Conservation (phyloP, 1,140 invertebrate genomes). For the Drosophila kurseongensis region DNA sequence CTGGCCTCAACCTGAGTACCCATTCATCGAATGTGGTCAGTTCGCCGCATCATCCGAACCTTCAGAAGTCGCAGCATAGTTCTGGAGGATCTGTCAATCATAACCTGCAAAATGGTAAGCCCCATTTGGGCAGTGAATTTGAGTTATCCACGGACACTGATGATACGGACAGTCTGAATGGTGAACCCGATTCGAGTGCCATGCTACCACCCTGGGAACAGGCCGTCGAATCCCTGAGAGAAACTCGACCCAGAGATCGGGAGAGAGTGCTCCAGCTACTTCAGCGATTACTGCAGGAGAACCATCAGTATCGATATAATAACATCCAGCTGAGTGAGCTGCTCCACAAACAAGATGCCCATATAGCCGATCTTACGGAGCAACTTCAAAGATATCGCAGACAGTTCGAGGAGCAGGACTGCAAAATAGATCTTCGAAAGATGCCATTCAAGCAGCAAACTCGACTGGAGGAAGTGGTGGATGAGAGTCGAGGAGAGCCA, state of each 20-base stretch:
- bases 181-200: conserved; percentile 84
- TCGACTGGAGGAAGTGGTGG: conserved; percentile 23
- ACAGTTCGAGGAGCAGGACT: conserved; percentile 55
- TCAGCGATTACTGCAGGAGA: conserved; percentile 76
- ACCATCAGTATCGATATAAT: conserved; percentile 74
- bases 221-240: conserved; percentile 73
- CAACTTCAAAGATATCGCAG: conserved; percentile 72
- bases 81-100: conserved; percentile 7
- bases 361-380: conserved; percentile 74
- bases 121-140: conserved; percentile 86
- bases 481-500: conserved; percentile 3
- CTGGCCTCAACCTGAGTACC: conserved; percentile 76
- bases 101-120: conserved; percentile 41
- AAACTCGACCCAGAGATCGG: conserved; percentile 68
- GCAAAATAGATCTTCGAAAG: conserved; percentile 55
- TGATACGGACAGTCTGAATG: conserved; percentile 85
- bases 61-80: conserved; percentile 2
- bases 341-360: conserved; percentile 69
- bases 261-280: conserved; percentile 71
- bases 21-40: conserved; percentile 71
- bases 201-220: conserved; percentile 78
- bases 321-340: conserved; percentile 72
- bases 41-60: conserved; percentile 48
- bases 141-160: conserved; percentile 88
- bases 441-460: conserved; percentile 63